phyloP scores from a whole-genome alignment of 2,113 vertebrate species.

The Catharus bicknelli region DNA sequence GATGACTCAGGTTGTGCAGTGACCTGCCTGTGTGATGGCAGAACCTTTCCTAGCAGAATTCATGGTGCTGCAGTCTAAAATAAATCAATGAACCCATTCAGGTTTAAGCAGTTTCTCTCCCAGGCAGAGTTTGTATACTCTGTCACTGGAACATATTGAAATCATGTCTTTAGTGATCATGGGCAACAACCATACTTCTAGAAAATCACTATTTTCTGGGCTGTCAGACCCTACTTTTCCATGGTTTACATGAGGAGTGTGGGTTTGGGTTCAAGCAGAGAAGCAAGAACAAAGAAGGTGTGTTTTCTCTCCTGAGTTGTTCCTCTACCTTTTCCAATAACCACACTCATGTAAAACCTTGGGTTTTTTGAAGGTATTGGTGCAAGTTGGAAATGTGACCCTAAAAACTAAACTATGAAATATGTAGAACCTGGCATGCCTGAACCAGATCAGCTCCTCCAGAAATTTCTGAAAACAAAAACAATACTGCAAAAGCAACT shows the following conservation, averaged over 20 bases:
- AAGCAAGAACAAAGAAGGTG: fast-evolving
- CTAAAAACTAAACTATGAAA: neutral
- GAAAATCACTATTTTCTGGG: neutral
- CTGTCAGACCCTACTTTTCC: neutral
- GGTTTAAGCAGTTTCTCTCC: neutral
- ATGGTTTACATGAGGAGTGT: fast-evolving
- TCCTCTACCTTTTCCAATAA: neutral
- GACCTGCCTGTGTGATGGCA: neutral
- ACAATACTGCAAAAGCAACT: neutral
- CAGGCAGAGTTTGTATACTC: neutral
- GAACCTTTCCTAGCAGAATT: neutral
- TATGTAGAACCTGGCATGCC: neutral
- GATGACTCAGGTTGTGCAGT: too few relatives aligned
- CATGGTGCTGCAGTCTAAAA: fast-evolving
- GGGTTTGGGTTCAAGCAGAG: neutral
- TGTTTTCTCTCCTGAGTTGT: neutral
- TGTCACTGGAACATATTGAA: neutral
- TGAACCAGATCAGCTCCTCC: neutral
- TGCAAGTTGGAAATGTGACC: neutral
- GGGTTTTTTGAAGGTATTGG: neutral
- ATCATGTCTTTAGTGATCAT: neutral
- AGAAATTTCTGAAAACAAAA: neutral
- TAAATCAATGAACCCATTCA: too few relatives aligned
- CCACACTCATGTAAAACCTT: fast-evolving
- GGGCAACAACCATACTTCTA: neutral